phyloP scores from a whole-genome alignment of 2,888 invertebrate species.

The Chesias legatella region DNA sequence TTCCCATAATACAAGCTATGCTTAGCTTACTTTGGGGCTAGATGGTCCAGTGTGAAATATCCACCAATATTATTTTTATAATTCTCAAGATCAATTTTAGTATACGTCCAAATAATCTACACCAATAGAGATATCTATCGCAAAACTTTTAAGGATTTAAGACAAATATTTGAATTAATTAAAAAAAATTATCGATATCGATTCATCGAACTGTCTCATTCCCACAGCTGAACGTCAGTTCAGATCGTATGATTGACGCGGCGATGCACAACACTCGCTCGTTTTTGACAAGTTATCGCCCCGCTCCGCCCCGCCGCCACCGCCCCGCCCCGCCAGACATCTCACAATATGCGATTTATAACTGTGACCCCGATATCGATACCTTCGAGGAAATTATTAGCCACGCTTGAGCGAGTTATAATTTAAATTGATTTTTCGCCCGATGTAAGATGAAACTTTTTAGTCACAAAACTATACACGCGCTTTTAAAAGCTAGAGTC shows the following conservation, averaged over 20 bases:
- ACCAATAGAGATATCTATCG: no score
- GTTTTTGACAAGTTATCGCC: slow-evolving; percentile 39
- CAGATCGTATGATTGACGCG: slow-evolving; percentile 52
- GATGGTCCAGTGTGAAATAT: no score
- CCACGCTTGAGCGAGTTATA: slow-evolving; percentile 9
- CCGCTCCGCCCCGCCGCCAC: slow-evolving; percentile 24
- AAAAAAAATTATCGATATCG: slow-evolving; percentile 30
- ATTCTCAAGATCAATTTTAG: no score
- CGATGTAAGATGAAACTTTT: not conserved
- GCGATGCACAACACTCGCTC: slow-evolving; percentile 29
- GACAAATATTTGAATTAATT: no score
- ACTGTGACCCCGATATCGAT: slow-evolving; percentile 36
- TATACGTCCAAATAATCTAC: no score
- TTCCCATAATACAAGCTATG: no score
- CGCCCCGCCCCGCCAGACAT: slow-evolving; percentile 26
- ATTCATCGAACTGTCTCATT: slow-evolving; percentile 24
- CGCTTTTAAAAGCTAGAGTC: no score
- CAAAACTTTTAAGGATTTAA: no score
- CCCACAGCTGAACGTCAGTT: slow-evolving; percentile 20
- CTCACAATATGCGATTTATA: slow-evolving; percentile 50
- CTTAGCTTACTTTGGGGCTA: no score
- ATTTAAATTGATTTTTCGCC: slow-evolving; percentile 10
- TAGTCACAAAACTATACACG: no score
- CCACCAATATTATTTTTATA: no score
- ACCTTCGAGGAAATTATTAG: slow-evolving; percentile 42